phyloP scores from a whole-genome alignment of 1,140 invertebrate species.

The Hyphantria cunea region DNA sequence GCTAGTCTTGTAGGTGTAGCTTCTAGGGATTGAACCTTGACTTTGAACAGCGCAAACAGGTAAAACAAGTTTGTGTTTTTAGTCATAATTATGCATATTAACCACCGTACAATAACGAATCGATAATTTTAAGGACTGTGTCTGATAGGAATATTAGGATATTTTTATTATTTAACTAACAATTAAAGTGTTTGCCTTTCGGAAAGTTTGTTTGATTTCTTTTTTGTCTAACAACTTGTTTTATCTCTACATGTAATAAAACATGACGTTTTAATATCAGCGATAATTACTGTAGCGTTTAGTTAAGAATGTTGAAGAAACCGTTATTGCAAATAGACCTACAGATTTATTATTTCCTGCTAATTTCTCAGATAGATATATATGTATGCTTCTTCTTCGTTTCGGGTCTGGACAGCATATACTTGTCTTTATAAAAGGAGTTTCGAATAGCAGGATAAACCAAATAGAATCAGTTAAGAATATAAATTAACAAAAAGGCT shows the following conservation, averaged over 20 bases:
- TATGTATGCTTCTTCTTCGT: no score
- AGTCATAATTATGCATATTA: slow-evolving; percentile 7
- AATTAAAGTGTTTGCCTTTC: slow-evolving; percentile 5
- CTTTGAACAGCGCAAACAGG: slow-evolving; percentile 12
- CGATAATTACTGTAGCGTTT: not conserved
- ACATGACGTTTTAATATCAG: not conserved
- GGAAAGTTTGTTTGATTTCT: slow-evolving; percentile 7
- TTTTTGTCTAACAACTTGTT: not conserved
- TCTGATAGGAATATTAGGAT: slow-evolving; percentile 13
- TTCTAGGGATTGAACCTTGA: slow-evolving; percentile 20
- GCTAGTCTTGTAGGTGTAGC: not conserved
- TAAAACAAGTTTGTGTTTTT: slow-evolving; percentile 15
- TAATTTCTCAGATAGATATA: no score
- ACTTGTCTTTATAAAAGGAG: no score
- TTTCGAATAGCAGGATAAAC: no score
- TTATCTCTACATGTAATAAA: not conserved
- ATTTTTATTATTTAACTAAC: slow-evolving; percentile 16
- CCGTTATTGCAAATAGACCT: not conserved
- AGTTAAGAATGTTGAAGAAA: not conserved
- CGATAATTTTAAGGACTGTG: slow-evolving; percentile 26
- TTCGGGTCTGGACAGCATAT: no score
- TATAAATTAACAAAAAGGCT: no score
- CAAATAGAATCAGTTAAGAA: no score
- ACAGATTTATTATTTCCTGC: no score
- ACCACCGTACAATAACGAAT: slow-evolving; percentile 23